Evolutionary conservation across 1,140 invertebrate genomes (phyloP).

Genomic region (Drosophila ohnishii): DNA sequence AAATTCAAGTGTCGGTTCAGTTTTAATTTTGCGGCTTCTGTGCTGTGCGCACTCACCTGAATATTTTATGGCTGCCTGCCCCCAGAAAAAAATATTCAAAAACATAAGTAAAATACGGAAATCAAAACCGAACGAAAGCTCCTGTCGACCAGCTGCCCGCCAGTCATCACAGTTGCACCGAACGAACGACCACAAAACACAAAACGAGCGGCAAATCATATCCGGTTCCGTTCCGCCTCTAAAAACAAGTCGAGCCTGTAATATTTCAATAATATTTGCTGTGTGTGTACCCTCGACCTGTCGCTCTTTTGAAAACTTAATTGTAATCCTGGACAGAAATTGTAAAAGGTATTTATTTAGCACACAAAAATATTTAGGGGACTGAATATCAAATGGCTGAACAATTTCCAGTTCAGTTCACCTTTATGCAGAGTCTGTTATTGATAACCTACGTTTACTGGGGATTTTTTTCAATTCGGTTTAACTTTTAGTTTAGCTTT

Average conservation of each 20-base stretch:
- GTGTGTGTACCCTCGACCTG: constrained; percentile 1
- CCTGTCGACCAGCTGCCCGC: constrained; percentile 19
- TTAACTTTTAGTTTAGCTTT: not conserved
- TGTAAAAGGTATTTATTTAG: constrained; percentile 14
- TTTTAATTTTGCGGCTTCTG: constrained; percentile 47
- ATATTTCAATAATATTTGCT: constrained; percentile 44
- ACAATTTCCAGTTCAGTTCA: constrained; percentile 13
- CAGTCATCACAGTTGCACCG: not conserved
- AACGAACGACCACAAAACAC: constrained; percentile 12
- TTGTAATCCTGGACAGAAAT: constrained; percentile 15
- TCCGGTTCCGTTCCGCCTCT: constrained; percentile 65
- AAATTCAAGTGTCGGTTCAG: constrained; percentile 27
- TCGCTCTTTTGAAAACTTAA: constrained; percentile 21
- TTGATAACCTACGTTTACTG: constrained; percentile 4
- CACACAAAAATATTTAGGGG: constrained; percentile 14
- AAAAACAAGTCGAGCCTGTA: constrained; percentile 62
- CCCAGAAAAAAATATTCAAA: constrained; percentile 13
- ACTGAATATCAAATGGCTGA: constrained; percentile 3
- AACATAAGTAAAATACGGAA: constrained; percentile 32
- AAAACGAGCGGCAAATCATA: constrained; percentile 59
- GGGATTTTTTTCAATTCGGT: not conserved
- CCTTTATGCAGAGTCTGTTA: not conserved
- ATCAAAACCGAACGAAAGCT: constrained; percentile 58
- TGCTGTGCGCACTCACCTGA: constrained; percentile 47
- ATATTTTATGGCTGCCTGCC: constrained; percentile 44